phyloP scores from a whole-genome alignment of 2,797 vertebrate genomes.

The Microctenopoma steveboyesi region DNA sequence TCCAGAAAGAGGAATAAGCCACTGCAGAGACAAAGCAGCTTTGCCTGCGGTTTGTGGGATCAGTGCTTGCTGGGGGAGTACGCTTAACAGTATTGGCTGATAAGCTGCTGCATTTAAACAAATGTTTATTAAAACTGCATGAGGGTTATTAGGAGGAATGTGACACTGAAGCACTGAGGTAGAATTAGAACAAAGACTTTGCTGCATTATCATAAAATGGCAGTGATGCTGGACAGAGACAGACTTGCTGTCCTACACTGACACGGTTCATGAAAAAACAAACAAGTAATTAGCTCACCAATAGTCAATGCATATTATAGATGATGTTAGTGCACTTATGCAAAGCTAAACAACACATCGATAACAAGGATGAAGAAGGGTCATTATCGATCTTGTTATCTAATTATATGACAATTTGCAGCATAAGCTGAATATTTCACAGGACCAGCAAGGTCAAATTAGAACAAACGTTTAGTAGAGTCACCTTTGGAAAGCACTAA shows the following conservation, averaged over 20 bases:
- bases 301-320: constrained; percentile 27
- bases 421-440: neutral
- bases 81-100: constrained; percentile 39
- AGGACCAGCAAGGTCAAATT: neutral
- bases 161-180: neutral
- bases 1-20: constrained; percentile 34
- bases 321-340: constrained; percentile 21
- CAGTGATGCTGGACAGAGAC: neutral
- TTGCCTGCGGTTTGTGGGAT: constrained; percentile 45
- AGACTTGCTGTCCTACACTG: too few relatives aligned
- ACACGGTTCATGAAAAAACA: neutral
- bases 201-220: constrained; percentile 6
- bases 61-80: constrained; percentile 50
- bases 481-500: neutral
- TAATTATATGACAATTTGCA: too few relatives aligned
- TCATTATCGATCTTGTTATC: constrained; percentile 5
- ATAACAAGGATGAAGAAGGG: constrained; percentile 22
- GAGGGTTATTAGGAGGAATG: constrained; percentile 36
- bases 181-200: constrained; percentile 1
- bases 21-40: constrained; percentile 54
- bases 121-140: constrained; percentile 57
- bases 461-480: neutral
- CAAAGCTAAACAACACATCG: constrained; percentile 34
- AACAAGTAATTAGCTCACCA: constrained; percentile 44
- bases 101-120: constrained; percentile 54